phyloP scores from a whole-genome alignment of 1,140 invertebrate genomes.

The Drosophila arawakana region DNA sequence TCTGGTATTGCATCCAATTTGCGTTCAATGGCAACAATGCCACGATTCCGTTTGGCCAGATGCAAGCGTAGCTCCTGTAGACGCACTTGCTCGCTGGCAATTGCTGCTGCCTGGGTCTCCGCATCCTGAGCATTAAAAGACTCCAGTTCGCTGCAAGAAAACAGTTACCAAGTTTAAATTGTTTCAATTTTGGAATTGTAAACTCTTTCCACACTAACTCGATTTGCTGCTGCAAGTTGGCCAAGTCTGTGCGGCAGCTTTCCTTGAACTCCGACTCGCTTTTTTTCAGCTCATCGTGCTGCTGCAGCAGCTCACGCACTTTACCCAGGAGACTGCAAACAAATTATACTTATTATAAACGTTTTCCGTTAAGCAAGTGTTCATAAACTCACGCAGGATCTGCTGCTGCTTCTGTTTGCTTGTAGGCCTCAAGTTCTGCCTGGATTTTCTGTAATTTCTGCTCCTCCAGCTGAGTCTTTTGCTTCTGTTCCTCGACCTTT shows the following conservation, averaged over 20 bases:
- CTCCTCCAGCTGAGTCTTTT: slow-evolving; percentile 62
- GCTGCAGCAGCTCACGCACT: slow-evolving; percentile 88
- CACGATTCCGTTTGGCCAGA: slow-evolving; percentile 92
- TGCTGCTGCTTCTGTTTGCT: slow-evolving; percentile 83
- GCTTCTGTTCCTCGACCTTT: slow-evolving; percentile 84
- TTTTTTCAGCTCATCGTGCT: slow-evolving; percentile 90
- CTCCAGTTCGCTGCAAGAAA: slow-evolving; percentile 85
- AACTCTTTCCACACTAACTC: slow-evolving; percentile 80
- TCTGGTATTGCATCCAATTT: slow-evolving; percentile 96
- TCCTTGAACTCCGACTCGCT: slow-evolving; percentile 91
- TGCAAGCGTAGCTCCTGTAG: slow-evolving; percentile 86
- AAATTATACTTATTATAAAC: slow-evolving; percentile 41
- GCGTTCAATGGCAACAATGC: slow-evolving; percentile 90
- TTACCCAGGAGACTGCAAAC: slow-evolving; percentile 86
- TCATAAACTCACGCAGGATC: slow-evolving; percentile 84
- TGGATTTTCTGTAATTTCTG: slow-evolving; percentile 75
- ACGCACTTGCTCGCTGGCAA: slow-evolving; percentile 86
- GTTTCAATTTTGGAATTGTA: not conserved
- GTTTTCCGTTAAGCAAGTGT: not conserved
- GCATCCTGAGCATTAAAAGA: slow-evolving; percentile 84
- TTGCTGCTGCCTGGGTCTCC: slow-evolving; percentile 85
- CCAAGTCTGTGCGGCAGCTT: slow-evolving; percentile 89
- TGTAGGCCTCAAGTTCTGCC: slow-evolving; percentile 84
- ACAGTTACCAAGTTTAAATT: not conserved
- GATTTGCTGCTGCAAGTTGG: slow-evolving; percentile 86